A percentile compares a stretch with the other conserved stretches of the same genome.
These are phyloP conservation scores for Achroia grisella DNA, from an alignment of 1,140 invertebrate genomes.

Conservation along the genomic window DNA sequence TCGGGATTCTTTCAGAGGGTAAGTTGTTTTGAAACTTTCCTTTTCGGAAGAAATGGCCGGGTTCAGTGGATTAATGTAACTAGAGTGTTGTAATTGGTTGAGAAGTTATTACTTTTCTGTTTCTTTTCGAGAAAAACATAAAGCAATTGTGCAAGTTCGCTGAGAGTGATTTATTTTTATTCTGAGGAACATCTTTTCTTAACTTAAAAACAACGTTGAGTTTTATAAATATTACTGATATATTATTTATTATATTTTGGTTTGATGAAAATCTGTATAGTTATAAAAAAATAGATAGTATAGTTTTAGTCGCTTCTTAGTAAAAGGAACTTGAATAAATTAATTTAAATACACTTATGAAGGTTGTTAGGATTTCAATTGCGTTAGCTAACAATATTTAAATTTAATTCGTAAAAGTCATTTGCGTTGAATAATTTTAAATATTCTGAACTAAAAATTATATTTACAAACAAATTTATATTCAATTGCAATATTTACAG, in stretches of 20 bases:
- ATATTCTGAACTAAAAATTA: too few species aligned
- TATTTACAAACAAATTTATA: too few species aligned
- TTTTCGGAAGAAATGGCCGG: conserved; percentile 37
- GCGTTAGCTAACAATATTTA: too few species aligned
- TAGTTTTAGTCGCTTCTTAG: too few species aligned
- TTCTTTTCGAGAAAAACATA: conserved; percentile 48
- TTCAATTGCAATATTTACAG: too few species aligned
- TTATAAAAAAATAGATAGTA: too few species aligned
- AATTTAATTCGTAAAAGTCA: too few species aligned
- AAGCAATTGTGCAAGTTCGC: conserved; percentile 43
- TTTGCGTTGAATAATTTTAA: too few species aligned
- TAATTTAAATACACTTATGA: too few species aligned
- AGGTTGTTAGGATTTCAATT: too few species aligned
- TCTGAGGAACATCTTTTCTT: conserved; percentile 26
- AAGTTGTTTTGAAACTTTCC: conserved; percentile 53
- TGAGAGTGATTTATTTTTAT: conserved; percentile 40
- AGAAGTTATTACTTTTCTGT: conserved; percentile 51
- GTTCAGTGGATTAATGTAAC: conserved; percentile 49
- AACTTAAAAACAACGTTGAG: conserved; percentile 28
- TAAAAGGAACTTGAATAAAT: conserved; percentile 2
- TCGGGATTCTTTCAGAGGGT: conserved; percentile 36
- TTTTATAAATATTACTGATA: conserved; percentile 22
- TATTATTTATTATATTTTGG: conserved; percentile 23
- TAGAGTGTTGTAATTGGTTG: conserved; percentile 56
- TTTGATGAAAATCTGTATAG: conserved; percentile 16